Base-by-base conservation (phyloP, 2,888 invertebrate genomes). In the Gastrophysa polygoni region DNA sequence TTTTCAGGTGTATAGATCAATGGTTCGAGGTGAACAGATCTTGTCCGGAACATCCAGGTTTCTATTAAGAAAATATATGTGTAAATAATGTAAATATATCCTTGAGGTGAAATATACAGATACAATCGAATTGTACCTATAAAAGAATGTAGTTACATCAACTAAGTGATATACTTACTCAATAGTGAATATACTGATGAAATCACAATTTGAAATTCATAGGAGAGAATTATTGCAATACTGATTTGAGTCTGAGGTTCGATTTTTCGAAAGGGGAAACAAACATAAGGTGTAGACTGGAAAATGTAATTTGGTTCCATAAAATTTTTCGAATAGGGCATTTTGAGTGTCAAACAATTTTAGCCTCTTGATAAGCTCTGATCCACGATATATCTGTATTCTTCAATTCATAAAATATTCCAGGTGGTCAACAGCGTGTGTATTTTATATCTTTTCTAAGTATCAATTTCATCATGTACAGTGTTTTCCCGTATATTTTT, bases 11-110 rank as follows among this genome's bases (percentile, higher is more conserved):
- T 87, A 98, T 98, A 86, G 98, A 98, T 86, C 91, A 93, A 85
- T 98, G 98, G 98, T 98, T 98, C 86, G 95, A 96, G 84, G 93
- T 96, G 82, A 98, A 98, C 87, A 91, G 98, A 83, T 95, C 95
- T 79, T 98, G 98, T 86, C 98, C 98, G 57, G 98, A 98, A 84
- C 98, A 98, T 86, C 98, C 98, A 75, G 93, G 94, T 59, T 60
- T 59, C 66, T 57, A 47, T 57, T 67, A 59, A 63, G 52, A 44
- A 57, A 10, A 61, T 24, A 34, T 66, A 68, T 63, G 64, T 75
- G 76, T 77, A 75, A 63, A 76, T 76, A 76, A 3, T 75, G 75
- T 76, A 76, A 63, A 77, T 75, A 74, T 68, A 66, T 38, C 14
- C 54, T 68, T 68, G 63, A 71, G 66, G 68, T 69, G 70, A 71